Evolutionary conservation across 2,797 vertebrate species (phyloP).

Genomic region (Poecilia wingei): DNA sequence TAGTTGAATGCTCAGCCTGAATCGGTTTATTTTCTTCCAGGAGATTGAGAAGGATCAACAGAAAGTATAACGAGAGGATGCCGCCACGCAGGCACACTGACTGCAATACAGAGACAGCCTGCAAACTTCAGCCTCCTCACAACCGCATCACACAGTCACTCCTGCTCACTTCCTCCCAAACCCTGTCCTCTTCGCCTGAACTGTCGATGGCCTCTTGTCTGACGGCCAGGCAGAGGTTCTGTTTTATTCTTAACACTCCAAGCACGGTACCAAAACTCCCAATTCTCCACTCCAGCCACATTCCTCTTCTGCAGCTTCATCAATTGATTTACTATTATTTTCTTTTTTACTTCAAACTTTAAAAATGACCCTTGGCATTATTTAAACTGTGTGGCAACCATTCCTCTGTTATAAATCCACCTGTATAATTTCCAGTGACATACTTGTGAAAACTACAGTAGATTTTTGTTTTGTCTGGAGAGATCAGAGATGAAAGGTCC

Average conservation of each 20-base stretch:
- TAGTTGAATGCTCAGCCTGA: conserved; percentile 17
- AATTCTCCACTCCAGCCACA: conserved; percentile 69
- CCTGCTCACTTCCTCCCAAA: conserved; percentile 36
- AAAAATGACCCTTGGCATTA: conserved; percentile 59
- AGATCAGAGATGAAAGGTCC: conserved; percentile 63
- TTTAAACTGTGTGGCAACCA: conserved; percentile 67
- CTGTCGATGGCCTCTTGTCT: conserved; percentile 44
- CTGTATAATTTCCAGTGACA: conserved; percentile 68
- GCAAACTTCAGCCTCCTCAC: conserved; percentile 55
- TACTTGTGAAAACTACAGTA: conserved; percentile 71
- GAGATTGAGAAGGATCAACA: conserved; percentile 72
- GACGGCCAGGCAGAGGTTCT: conserved; percentile 51
- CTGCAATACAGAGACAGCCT: conserved; percentile 68
- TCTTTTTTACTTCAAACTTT: conserved; percentile 47
- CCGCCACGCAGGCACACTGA: conserved; percentile 48
- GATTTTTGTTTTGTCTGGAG: conserved; percentile 64
- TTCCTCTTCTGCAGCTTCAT: conserved; percentile 71
- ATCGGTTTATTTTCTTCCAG: conserved; percentile 50
- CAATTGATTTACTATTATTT: conserved; percentile 51
- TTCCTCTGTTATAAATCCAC: conserved; percentile 71
- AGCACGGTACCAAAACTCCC: conserved; percentile 58
- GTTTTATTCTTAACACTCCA: conserved; percentile 64
- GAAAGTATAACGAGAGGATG: conserved; percentile 67
- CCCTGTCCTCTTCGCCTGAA: conserved; percentile 47
- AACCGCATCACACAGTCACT: conserved; percentile 61